Base-by-base conservation (phyloP, 1,140 invertebrate genomes). In the Sinonovacula constricta region DNA sequence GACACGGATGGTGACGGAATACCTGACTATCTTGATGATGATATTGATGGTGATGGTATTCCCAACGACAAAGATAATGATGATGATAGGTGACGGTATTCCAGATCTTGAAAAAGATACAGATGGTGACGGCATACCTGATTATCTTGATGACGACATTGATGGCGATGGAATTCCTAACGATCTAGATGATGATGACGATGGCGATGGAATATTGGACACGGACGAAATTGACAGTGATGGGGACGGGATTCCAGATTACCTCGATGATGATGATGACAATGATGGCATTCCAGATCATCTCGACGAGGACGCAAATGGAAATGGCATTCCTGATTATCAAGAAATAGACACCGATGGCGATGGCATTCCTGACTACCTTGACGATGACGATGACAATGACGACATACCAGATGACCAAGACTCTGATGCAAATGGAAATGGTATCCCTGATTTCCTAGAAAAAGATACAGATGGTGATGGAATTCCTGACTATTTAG, bases 401-500 rank as follows among this genome's bases (percentile, higher is more conserved):
- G 87, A 88, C 85, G 85, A 87, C 54, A 82, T 88, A 79, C 82
- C 87, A 30, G 85, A 90, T 75, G 54, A 83, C 28, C 57, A 71
- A 15, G 83, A 84, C 66, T 70, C 84, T 56, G 85, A 88, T 51
- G 77, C 72, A 66, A 84, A 87, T 80, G 81, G 84, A 7, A 84
- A 88, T 80, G 86, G 86, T 56, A 86, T 88, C 54, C 81, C 86
- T 1, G 86, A 88, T 34, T 62, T 85, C 63, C 39, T 81, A 28
- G 78, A 85, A 26, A 68, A 53, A 22, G 81, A 84, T 30, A 59
- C 33, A 56, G 87, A 90, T 79, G 85, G 83, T 54, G 88, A 90
- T 78, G 89, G 89, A 24, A 89, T 89, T 49, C 88, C 89, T 30
- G 89, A 90, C 67, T 75, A 88, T 71, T 39, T 86, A n/a, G 87